Conservation (phyloP, 2,797 vertebrate species). For the Malurus splendens region DNA sequence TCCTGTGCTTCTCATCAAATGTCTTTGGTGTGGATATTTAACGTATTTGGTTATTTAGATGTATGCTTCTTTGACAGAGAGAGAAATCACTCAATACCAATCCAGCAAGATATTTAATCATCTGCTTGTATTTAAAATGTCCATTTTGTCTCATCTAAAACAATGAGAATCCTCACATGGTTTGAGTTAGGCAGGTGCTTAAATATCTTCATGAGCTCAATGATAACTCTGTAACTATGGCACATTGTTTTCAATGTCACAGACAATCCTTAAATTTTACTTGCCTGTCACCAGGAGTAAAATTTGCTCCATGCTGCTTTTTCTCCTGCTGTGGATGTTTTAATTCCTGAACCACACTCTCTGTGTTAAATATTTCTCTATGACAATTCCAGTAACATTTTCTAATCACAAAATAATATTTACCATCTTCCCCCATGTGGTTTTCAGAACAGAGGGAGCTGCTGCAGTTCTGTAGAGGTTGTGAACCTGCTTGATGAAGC, state of each 20-base stretch:
- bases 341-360: conserved; percentile 57
- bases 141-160: neutral
- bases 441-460: conserved; percentile 66
- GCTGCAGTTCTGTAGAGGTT: conserved; percentile 67
- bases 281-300: conserved; percentile 15
- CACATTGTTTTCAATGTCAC: conserved; percentile 1
- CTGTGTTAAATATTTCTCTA: conserved; percentile 55
- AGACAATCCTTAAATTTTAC: conserved; percentile 15
- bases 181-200: conserved; percentile 41
- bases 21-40: neutral
- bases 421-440: conserved; percentile 55
- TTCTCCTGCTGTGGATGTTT: conserved; percentile 41
- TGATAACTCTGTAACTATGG: neutral
- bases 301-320: conserved; percentile 35
- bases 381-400: conserved; percentile 71
- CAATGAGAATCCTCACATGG: neutral
- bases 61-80: neutral
- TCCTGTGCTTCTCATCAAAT: neutral
- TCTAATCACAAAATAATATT: conserved; percentile 76
- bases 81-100: neutral
- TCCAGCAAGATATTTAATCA: neutral
- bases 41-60: neutral
- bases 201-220: neutral
- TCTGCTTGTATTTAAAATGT: neutral
- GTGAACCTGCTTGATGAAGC: conserved; percentile 71